These are phyloP conservation scores for Ammospiza caudacuta DNA, from an alignment of 2,113 vertebrate species.

Conservation along the genomic window DNA sequence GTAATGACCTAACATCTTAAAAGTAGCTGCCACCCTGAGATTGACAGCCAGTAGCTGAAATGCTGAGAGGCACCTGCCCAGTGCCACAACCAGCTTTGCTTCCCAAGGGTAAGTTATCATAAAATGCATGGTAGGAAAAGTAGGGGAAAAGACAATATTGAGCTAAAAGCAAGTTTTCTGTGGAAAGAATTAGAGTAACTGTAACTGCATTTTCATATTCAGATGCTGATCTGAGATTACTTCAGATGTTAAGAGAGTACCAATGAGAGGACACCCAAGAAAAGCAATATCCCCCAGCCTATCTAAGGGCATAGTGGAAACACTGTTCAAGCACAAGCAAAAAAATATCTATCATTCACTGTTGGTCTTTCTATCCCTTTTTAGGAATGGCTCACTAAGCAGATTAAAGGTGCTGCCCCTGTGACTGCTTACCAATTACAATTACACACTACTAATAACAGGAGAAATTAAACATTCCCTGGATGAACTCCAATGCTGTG, in stretches of 20 bases:
- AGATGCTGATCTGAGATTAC: background rate
- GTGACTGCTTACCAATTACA: background rate
- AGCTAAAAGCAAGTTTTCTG: background rate
- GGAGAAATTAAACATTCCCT: background rate
- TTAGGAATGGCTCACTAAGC: background rate
- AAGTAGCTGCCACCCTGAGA: background rate
- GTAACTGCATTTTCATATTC: background rate
- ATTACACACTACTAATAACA: background rate
- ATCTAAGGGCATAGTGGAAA: background rate
- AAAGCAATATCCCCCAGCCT: background rate
- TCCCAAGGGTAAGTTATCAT: background rate
- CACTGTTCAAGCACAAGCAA: background rate
- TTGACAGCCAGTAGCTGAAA: background rate
- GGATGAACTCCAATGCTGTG: background rate
- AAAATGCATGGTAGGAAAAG: background rate
- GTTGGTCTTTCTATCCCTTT: background rate
- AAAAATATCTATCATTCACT: background rate
- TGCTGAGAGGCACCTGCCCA: background rate
- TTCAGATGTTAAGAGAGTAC: background rate
- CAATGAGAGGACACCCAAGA: background rate
- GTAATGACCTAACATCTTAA: background rate
- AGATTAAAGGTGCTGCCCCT: background rate
- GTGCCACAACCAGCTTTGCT: background rate
- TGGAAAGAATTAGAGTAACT: background rate
- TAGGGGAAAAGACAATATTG: background rate